Percentiles rank a stretch among this genome's conserved stretches.
phyloP scores from a whole-genome alignment of 2,797 vertebrate species.

The Myoxocephalus aenaeus region DNA sequence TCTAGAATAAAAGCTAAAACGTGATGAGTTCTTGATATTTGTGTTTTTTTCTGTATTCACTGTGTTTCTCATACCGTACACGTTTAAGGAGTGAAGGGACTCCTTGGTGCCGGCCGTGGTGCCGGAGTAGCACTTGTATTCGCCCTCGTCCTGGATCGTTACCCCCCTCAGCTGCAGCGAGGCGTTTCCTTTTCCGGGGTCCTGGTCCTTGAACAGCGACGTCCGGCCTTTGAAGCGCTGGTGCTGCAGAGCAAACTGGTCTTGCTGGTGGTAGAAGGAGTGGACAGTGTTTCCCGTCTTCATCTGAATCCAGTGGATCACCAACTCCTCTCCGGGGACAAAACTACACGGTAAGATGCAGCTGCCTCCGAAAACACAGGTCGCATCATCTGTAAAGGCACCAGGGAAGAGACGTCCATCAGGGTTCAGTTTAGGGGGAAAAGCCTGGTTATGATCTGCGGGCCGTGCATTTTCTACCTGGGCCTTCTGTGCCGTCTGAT shows the following conservation, averaged over 20 bases:
- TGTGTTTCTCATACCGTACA: slow-evolving; percentile 73
- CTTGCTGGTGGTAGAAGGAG: slow-evolving; percentile 56
- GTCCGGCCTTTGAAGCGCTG: slow-evolving; percentile 71
- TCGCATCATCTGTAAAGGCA: slow-evolving; percentile 30
- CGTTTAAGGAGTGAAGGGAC: not conserved
- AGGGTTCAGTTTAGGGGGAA: no score
- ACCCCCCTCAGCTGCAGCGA: slow-evolving; percentile 77
- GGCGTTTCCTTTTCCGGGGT: slow-evolving; percentile 70
- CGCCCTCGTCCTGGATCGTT: slow-evolving; percentile 67
- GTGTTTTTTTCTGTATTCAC: not conserved
- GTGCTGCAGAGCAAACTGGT: slow-evolving; percentile 64
- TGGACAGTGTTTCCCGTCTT: slow-evolving; percentile 37
- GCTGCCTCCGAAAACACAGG: slow-evolving; percentile 31
- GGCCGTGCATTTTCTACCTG: no score
- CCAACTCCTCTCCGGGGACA: accelerated
- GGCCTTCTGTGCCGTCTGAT: no score
- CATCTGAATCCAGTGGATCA: slow-evolving; percentile 67
- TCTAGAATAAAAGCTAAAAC: not conserved
- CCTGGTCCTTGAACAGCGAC: slow-evolving; percentile 65
- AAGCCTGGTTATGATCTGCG: no score
- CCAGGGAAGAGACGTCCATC: not conserved
- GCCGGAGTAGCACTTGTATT: slow-evolving; percentile 81
- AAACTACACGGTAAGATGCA: slow-evolving; percentile 52
- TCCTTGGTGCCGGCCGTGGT: slow-evolving; percentile 7
- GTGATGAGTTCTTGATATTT: not conserved